These are phyloP conservation scores for Caretta caretta DNA, from an alignment of 2,113 vertebrate genomes.

Conservation along the genomic window DNA sequence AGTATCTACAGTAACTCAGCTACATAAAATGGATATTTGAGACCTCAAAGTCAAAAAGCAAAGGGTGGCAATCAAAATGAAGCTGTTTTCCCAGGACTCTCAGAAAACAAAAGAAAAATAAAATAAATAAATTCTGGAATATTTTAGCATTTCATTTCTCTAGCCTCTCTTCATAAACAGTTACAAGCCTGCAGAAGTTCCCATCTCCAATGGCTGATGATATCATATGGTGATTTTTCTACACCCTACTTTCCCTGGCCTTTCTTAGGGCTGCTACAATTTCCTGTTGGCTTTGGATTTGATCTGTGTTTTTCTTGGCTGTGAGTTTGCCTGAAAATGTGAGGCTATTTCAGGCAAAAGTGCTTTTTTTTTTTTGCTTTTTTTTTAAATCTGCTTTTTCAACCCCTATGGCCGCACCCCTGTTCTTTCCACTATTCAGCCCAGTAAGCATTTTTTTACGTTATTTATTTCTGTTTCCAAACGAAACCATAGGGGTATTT, in stretches of 20 bases:
- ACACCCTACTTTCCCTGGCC: slow-evolving; percentile 36
- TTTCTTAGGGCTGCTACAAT: slow-evolving; percentile 44
- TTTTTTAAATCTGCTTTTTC: slow-evolving; percentile 16
- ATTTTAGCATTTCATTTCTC: slow-evolving; percentile 57
- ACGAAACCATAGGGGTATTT: not conserved
- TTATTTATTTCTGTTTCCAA: not conserved
- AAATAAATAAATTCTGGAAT: slow-evolving; percentile 54
- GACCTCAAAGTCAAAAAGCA: slow-evolving; percentile 46
- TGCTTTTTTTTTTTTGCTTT: not conserved
- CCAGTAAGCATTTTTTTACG: not conserved
- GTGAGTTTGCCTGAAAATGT: slow-evolving; percentile 36
- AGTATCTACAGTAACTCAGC: slow-evolving; percentile 33
- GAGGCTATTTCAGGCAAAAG: slow-evolving; percentile 67
- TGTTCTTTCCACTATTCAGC: slow-evolving; percentile 29
- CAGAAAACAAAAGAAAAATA: slow-evolving; percentile 64
- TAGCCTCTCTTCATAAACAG: slow-evolving; percentile 4
- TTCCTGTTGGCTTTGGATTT: slow-evolving; percentile 72
- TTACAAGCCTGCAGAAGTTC: slow-evolving; percentile 47
- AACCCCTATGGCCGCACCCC: not conserved
- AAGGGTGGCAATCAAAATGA: slow-evolving; percentile 48
- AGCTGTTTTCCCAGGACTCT: slow-evolving; percentile 58
- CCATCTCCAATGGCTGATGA: slow-evolving; percentile 62
- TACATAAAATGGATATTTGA: slow-evolving; percentile 1
- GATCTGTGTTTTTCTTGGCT: slow-evolving; percentile 67
- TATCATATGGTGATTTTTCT: slow-evolving; percentile 63